Percentiles rank a stretch among this genome's conserved stretches.
phyloP scores from a whole-genome alignment of 2,888 invertebrate genomes.

The Homarus gammarus region DNA sequence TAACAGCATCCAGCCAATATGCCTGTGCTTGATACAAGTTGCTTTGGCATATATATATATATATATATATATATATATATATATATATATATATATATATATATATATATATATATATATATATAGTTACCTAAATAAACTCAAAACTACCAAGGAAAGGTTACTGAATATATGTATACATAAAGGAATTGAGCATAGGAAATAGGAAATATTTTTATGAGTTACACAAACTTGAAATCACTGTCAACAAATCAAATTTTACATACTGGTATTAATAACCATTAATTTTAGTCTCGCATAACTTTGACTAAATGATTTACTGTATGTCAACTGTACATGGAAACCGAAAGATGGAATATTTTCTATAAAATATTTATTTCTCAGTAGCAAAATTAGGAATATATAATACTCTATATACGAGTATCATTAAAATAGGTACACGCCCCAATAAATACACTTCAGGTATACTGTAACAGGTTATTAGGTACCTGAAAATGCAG shows the following conservation, averaged over 20 bases:
- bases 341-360: neutral
- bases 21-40: constrained; percentile 1
- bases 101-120: constrained; percentile 21
- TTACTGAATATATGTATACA: neutral
- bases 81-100: constrained; percentile 13
- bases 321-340: neutral
- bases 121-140: neutral
- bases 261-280: neutral
- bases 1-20: neutral
- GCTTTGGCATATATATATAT: neutral
- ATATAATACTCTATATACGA: neutral
- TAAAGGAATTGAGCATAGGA: neutral
- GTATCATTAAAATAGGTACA: neutral
- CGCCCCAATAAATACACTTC: neutral
- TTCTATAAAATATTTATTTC: neutral
- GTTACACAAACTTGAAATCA: neutral
- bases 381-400: neutral
- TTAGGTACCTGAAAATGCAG: neutral
- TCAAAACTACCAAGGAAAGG: neutral
- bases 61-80: constrained; percentile 4
- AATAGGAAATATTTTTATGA: neutral
- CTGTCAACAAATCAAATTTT: neutral
- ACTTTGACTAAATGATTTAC: neutral
- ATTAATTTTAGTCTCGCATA: neutral
- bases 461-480: neutral